phyloP scores from a whole-genome alignment of 2,888 invertebrate genomes.

The Pocota personata region DNA sequence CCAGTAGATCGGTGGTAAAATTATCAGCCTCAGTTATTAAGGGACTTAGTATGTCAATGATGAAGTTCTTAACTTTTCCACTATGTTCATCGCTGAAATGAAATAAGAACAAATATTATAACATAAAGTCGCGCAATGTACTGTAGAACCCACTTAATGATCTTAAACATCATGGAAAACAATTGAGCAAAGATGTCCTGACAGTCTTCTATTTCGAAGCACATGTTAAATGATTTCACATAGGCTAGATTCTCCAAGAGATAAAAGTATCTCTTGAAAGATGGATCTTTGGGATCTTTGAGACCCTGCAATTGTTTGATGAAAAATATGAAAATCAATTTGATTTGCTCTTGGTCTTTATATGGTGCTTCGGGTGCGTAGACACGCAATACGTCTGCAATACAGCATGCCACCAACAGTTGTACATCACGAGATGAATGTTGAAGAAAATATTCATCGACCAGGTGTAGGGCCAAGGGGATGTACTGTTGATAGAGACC shows the following conservation, averaged over 20 bases:
- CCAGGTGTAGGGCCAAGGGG: constrained; percentile 95
- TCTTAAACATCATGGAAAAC: constrained; percentile 96
- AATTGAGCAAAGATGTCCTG: constrained; percentile 98
- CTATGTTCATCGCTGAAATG: constrained; percentile 94
- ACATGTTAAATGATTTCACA: constrained; percentile 99
- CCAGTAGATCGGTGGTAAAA: constrained; percentile 96
- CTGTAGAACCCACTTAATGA: constrained; percentile 91
- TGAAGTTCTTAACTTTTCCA: constrained; percentile 97
- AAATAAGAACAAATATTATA: constrained; percentile 4
- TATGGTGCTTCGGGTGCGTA: constrained; percentile 99
- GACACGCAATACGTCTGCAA: constrained; percentile 97
- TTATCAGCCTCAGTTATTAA: constrained; percentile 97
- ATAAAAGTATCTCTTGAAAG: constrained; percentile 98
- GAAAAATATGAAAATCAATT: constrained; percentile 95
- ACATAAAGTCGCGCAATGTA: not conserved
- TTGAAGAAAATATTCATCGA: constrained; percentile 95
- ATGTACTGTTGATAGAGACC: constrained; percentile 96
- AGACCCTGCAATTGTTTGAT: constrained; percentile 96
- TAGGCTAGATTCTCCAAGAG: constrained; percentile 97
- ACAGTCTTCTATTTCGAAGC: constrained; percentile 98
- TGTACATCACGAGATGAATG: constrained; percentile 96
- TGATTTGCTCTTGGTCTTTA: constrained; percentile 96
- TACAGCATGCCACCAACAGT: constrained; percentile 97
- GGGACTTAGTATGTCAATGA: constrained; percentile 97
- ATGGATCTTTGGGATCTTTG: constrained; percentile 97